Evolutionary conservation across 1,140 invertebrate species (phyloP).

Genomic region (Campodea augens): DNA sequence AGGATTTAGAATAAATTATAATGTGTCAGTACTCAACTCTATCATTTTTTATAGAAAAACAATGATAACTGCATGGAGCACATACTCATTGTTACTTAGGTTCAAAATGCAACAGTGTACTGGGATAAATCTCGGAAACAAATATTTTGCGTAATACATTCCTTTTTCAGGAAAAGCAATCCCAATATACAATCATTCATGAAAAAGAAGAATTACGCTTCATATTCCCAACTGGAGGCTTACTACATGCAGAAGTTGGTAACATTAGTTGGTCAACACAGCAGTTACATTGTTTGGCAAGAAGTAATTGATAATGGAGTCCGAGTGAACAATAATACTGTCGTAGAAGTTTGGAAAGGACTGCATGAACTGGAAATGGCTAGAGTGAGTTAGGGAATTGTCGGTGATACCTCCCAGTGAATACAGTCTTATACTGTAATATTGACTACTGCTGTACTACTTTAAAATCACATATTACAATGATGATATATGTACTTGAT

Average conservation of each 20-base stretch:
- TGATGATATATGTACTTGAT: no score
- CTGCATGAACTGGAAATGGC: no score
- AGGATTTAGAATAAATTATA: background rate
- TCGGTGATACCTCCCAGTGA: no score
- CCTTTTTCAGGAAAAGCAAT: conserved; percentile 28
- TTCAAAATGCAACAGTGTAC: background rate
- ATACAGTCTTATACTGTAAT: no score
- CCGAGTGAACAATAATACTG: conserved; percentile 16
- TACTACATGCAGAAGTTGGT: conserved; percentile 30
- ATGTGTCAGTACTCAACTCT: background rate
- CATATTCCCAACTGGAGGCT: conserved; percentile 27
- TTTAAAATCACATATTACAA: no score
- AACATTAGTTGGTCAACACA: conserved; percentile 13
- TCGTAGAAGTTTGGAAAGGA: conserved; percentile 25
- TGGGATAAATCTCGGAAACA: background rate
- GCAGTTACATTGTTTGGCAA: conserved; percentile 37
- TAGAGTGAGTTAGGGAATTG: no score
- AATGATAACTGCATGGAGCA: background rate
- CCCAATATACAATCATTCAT: conserved; percentile 31
- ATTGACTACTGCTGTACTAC: no score
- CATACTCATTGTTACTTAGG: conserved; percentile 5
- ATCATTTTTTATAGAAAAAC: background rate
- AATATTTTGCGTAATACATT: conserved; percentile 1
- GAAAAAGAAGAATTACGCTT: conserved; percentile 20
- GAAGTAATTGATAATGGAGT: conserved; percentile 42